These are phyloP conservation scores for Crenuchus spilurus DNA, from an alignment of 2,797 vertebrate genomes.

Conservation along the genomic window DNA sequence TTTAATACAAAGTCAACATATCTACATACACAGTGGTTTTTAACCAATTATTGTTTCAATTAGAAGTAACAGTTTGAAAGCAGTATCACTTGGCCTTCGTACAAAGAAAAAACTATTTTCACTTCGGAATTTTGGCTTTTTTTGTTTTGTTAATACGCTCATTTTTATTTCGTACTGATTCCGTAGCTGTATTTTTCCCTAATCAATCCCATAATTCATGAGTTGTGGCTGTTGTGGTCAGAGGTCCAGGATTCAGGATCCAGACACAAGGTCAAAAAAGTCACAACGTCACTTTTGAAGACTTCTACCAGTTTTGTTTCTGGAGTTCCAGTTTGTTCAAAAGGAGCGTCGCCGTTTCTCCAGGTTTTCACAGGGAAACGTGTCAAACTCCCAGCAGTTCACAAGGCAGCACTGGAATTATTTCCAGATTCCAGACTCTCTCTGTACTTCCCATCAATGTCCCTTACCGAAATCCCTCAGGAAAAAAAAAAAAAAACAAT, in stretches of 20 bases:
- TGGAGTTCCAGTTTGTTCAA: constrained; percentile 45
- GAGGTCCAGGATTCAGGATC: constrained; percentile 71
- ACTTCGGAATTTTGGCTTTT: constrained; percentile 62
- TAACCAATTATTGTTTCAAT: constrained; percentile 91
- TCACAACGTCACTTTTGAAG: constrained; percentile 72
- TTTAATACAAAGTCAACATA: constrained; percentile 99
- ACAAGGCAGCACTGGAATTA: constrained; percentile 66
- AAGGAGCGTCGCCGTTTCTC: constrained; percentile 48
- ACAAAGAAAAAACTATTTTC: constrained; percentile 83
- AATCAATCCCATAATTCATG: constrained; percentile 10
- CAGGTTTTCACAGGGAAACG: constrained; percentile 50
- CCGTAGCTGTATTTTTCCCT: constrained; percentile 4
- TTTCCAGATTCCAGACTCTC: constrained; percentile 67
- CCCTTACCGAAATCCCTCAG: constrained; percentile 60
- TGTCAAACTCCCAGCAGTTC: constrained; percentile 65
- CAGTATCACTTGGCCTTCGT: constrained; percentile 86
- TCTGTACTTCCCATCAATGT: constrained; percentile 63
- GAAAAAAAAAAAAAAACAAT: constrained; percentile 1
- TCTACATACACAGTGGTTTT: constrained; percentile 98
- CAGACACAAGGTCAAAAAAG: constrained; percentile 76
- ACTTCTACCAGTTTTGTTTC: constrained; percentile 62
- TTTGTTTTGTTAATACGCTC: constrained; percentile 66
- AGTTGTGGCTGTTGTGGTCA: constrained; percentile 70
- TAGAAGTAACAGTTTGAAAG: constrained; percentile 93
- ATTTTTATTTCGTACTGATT: constrained; percentile 37